phyloP scores from a whole-genome alignment of 2,113 vertebrate genomes.

The Platycercus adscitus region DNA sequence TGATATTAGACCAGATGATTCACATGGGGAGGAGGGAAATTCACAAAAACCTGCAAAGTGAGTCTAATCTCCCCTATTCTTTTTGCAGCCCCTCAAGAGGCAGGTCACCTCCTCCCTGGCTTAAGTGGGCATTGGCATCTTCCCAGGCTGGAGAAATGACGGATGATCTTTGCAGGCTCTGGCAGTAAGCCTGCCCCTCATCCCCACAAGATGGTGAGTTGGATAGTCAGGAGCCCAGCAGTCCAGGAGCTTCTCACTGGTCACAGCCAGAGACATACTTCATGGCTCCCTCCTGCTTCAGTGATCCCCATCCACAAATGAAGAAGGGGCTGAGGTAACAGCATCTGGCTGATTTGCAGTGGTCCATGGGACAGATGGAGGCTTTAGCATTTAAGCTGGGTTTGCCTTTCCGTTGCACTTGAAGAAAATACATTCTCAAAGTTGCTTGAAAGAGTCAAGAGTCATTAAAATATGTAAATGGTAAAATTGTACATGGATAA shows the following conservation, averaged over 20 bases:
- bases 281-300: fast-evolving
- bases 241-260: fast-evolving
- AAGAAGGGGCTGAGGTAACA: not conserved
- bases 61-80: not conserved
- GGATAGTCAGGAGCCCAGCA: not conserved
- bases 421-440: conserved; percentile 17
- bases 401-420: not conserved
- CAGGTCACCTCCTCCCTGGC: not conserved
- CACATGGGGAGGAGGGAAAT: fast-evolving
- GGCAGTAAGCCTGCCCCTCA: not conserved
- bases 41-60: not conserved
- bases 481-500: conserved; percentile 60
- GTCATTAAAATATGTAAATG: conserved; percentile 68
- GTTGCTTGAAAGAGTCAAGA: conserved; percentile 60
- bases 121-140: not conserved
- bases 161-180: not conserved
- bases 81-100: not conserved
- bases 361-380: not conserved
- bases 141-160: not conserved
- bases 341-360: fast-evolving
- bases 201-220: fast-evolving
- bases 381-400: not conserved
- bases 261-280: not conserved
- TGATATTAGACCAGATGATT: conserved; percentile 5
- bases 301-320: fast-evolving